Base-by-base conservation (phyloP, 2,797 vertebrate species). In the Pithecia hirsuta region DNA sequence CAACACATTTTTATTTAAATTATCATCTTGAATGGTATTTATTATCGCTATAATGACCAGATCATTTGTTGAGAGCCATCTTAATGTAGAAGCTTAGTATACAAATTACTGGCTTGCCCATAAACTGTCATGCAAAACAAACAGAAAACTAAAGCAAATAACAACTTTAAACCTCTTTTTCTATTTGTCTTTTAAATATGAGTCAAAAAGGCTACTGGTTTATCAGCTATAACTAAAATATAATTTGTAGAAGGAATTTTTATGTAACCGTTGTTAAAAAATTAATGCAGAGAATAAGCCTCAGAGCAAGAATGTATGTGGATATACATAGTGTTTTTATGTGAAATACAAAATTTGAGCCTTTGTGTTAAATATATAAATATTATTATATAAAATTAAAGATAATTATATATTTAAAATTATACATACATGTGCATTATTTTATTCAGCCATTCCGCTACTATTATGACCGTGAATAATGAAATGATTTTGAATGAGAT, bases 1-100 rank as follows among this genome's bases (percentile, higher is more conserved):
- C 90, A 96, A 92, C 59, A 83, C 50, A 55, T 59, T 95, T 95
- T 95, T 76, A 92, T 95, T 92, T 95, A 83, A 86, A 26, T 67
- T 95, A 85, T 83, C 61, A 89, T 48, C 81, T 30, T 86, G 50
- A 94, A 83, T 97, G 36, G 13, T 82, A 94, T 89, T 87, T 98
- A 82, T 84, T 91, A 44, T 93, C 20, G 85, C 46, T 91, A 13
- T 95, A 75, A 61, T 93, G 74, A 84, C 52, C 74, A 95, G 81
- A 70, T 82, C 52, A 93, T 19, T 95, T 93, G 48, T 82, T 97
- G 19, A 94, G 36, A 75, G 19, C 30, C 85, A 44, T 95, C 52
- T 94, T 72, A 94, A 80, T 81, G 76, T 50, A 88, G 67, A 93
- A 93, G 26, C 33, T 93, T 87, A 92, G 39, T 39, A 46, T 85